Evolutionary conservation across 2,113 vertebrate species (phyloP), one percentile per base, ranked within the genome.

Genomic region (Tachuris rubrigastra): DNA sequence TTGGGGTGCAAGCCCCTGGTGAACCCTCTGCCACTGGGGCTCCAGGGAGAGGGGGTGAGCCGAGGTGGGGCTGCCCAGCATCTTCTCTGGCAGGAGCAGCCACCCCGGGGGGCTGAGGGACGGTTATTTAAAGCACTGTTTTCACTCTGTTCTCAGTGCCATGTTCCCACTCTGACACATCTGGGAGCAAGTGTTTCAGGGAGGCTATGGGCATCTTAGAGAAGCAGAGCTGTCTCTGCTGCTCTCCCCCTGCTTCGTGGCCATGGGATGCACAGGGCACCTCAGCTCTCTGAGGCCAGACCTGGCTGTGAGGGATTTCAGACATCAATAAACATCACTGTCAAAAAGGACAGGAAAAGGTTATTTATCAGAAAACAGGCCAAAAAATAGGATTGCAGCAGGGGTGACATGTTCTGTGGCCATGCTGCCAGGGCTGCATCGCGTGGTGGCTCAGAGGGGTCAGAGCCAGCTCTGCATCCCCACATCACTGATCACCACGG

Each of bases 281-380:
- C 65, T 21, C 66, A 0, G 93, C 80, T 65, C 23, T 76, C 46
- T 21, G 80, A 78, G 84, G 87, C 76, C 93, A 94, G 93, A 56
- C 77, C 93, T 55, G 94, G 77, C 96, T 83, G 46, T 7, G 8
- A 89, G 95, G 85, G 87, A 91, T 62, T 88, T 56, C 87, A 96
- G 50, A 8, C 94, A 87, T 97, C 96, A 94, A 58, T 66, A 93
- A 91, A 50, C 85, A 96, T 96, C 95, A 96, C 74, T 89, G 94
- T 97, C 96, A 97, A 76, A 89, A 93, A 37, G 89, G 95, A 95
- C 93, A 69, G 87, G 53, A 20, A 76, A 73, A 95, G 93, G 87
- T 96, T 97, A 89, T 95, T 93, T 95, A 82, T 58, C 74, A 94
- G 81, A 46, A 91, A 92, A 60, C 81, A 69, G 84, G 25, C 60